A percentile compares a stretch with the other conserved stretches of the same genome.
These are phyloP conservation scores for Heliangelus exortis DNA, from an alignment of 2,797 vertebrate species.

Conservation along the genomic window DNA sequence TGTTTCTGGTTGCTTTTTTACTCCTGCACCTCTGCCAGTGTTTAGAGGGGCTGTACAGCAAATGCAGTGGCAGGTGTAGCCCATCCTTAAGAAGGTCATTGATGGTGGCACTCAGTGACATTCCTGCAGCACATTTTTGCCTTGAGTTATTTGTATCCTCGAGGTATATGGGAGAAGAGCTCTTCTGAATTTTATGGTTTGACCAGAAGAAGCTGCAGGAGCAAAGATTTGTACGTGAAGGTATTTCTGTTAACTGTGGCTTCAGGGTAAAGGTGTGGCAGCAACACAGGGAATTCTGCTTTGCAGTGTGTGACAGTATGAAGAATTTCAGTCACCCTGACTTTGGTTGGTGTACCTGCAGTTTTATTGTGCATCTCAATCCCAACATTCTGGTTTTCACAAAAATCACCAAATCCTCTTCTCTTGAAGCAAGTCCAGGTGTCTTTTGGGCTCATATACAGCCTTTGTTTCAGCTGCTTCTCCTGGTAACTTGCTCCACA, in stretches of 20 bases:
- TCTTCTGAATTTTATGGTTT: not conserved
- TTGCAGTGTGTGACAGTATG: not conserved
- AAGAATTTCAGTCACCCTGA: not conserved
- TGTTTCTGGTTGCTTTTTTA: not conserved
- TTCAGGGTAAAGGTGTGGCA: not conserved
- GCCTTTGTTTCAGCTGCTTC: slow-evolving; percentile 29
- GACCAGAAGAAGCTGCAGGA: not conserved
- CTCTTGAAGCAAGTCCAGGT: slow-evolving; percentile 11
- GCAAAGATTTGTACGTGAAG: not conserved
- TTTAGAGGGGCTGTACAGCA: not conserved
- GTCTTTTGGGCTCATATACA: not conserved
- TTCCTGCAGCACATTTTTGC: not conserved
- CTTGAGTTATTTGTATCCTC: not conserved
- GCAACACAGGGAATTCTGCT: not conserved
- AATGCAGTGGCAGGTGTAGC: not conserved
- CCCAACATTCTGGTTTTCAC: not conserved
- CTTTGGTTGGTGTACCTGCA: not conserved
- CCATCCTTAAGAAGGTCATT: not conserved
- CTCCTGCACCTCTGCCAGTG: not conserved
- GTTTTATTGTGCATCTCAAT: not conserved
- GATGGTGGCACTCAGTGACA: not conserved
- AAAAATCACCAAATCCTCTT: not conserved
- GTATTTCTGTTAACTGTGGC: not conserved
- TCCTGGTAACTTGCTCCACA: slow-evolving; percentile 34
- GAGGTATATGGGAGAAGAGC: not conserved